Conservation (phyloP, 2,113 vertebrate species). For the Rhegmatorhina hoffmannsi region DNA sequence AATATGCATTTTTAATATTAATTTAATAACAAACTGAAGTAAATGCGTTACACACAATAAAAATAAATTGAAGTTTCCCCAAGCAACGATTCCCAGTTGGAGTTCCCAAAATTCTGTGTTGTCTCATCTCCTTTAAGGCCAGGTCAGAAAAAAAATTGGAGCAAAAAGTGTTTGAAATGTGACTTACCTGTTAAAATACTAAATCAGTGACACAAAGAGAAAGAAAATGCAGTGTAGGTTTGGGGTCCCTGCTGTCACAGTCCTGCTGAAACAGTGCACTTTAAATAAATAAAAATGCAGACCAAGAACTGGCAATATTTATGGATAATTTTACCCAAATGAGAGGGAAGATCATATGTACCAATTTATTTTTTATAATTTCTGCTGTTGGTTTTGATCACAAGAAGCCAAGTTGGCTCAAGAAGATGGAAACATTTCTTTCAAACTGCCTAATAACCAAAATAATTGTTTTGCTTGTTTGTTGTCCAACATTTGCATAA, state of each 20-base stretch:
- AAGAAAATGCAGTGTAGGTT: background rate
- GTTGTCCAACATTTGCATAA: background rate
- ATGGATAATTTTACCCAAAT: background rate
- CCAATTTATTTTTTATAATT: background rate
- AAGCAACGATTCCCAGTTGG: background rate
- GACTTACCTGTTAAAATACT: background rate
- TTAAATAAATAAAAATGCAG: background rate
- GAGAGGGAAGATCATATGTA: background rate
- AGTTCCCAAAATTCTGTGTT: background rate
- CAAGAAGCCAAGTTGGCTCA: background rate
- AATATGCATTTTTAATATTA: rapidly evolving
- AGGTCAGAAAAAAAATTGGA: background rate
- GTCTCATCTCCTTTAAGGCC: background rate
- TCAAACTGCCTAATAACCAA: background rate
- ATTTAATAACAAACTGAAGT: background rate
- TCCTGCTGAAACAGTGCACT: rapidly evolving
- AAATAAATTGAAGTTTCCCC: rapidly evolving
- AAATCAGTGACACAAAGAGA: background rate
- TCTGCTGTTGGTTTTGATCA: background rate
- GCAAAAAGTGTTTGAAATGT: background rate
- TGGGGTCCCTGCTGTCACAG: background rate
- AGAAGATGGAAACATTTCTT: background rate
- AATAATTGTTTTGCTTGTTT: background rate
- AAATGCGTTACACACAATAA: rapidly evolving
- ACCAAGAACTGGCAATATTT: too few relatives aligned